A percentile compares a stretch with the other conserved stretches of the same genome.
Conservation (phyloP, 2,113 vertebrate species). For the Ctenomys sociabilis region DNA sequence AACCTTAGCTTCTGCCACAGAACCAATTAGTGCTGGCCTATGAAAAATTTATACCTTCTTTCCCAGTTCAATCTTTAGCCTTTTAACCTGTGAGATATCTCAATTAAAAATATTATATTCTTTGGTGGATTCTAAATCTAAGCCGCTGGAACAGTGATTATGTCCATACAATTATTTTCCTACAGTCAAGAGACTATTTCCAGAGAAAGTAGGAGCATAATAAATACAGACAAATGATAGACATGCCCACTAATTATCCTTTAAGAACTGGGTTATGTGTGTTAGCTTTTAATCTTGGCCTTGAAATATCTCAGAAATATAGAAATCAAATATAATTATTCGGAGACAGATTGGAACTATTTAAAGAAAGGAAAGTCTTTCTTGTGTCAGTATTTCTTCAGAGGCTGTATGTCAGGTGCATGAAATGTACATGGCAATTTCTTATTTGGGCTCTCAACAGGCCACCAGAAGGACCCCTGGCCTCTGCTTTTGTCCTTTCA, state of each 20-base stretch:
- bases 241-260: slow-evolving; percentile 1
- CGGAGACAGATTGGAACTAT: background rate
- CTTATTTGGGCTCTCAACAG: background rate
- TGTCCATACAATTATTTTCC: background rate
- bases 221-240: background rate
- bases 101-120: slow-evolving; percentile 20
- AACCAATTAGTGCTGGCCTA: background rate
- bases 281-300: background rate
- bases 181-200: background rate
- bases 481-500: background rate
- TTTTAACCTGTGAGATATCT: background rate
- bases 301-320: slow-evolving; percentile 31
- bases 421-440: background rate
- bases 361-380: background rate
- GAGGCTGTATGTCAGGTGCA: background rate
- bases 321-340: slow-evolving; percentile 47
- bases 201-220: background rate
- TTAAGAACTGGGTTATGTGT: background rate
- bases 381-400: background rate
- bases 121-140: background rate
- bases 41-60: background rate
- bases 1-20: background rate
- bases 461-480: background rate
- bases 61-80: background rate
- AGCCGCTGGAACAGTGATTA: background rate